Base-by-base conservation (phyloP, 2,797 vertebrate genomes). In the Lutjanus argentimaculatus region DNA sequence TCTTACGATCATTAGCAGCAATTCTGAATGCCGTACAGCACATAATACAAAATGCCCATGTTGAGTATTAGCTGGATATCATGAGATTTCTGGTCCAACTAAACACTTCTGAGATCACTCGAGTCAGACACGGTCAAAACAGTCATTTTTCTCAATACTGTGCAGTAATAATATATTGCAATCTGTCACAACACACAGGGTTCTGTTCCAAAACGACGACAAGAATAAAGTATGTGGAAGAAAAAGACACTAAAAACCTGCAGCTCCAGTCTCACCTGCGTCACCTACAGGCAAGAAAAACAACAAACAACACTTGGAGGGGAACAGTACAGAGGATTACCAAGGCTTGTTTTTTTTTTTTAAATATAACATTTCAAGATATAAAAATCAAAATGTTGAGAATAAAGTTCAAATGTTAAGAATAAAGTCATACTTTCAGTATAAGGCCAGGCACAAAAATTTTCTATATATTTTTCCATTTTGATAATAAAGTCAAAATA, bases 201-300 rank as follows among this genome's bases (percentile, higher is more conserved):
- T 73, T 87, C 89, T 86, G 87, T 58, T 85, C 84, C 84, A 84
- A 79, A 79, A 74, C 21, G 16, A 56, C 13, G n/a, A 43, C 14
- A 12, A 36, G 30, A 36, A 53, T 46, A 17, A 25, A 43, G 30
- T 22, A 3, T 3, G 40, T 2, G 40, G 42, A 58, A 21, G 22
- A 51, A 58, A 13, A 19, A 8, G 65, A n/a, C 11, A n/a, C 15
- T 45, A 52, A 13, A 63, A 67, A 19, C n/a, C 36, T 36, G 55
- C 45, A 71, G 22, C 21, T 63, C 40, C 45, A 21, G 61, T 22
- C 59, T 52, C 14, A 63, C 25, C 15, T 16, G 52, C 19, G 43
- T 52, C 64, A 61, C 19, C 53, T 57, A 51, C 22, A 17, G 63
- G 12, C 21, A 63, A 46, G 40, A 45, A 42, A 42, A 22, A 43